These are phyloP conservation scores for Drepana falcataria DNA, from an alignment of 2,888 invertebrate genomes.

Conservation along the genomic window DNA sequence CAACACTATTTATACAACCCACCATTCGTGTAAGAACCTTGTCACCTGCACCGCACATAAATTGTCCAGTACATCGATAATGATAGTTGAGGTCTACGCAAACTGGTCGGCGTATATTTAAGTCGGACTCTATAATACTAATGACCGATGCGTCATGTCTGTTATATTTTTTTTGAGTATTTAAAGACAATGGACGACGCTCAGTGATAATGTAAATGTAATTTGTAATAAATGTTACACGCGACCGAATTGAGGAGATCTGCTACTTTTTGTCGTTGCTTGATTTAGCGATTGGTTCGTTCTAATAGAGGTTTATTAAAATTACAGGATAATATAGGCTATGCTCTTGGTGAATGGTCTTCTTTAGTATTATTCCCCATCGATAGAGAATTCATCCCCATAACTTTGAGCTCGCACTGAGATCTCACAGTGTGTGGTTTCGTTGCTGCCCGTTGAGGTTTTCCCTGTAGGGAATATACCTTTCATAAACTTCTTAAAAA, in stretches of 20 bases:
- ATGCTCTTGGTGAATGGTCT: no score
- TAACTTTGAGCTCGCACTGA: no score
- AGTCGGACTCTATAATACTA: conserved; percentile 29
- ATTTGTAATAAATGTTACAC: background rate
- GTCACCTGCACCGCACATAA: conserved; percentile 39
- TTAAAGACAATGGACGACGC: conserved; percentile 42
- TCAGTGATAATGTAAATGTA: conserved; percentile 4
- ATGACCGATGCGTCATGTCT: conserved; percentile 56
- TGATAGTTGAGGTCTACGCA: conserved; percentile 18
- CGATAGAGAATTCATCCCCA: no score
- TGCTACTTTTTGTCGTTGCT: background rate
- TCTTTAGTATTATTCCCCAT: no score
- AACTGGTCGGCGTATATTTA: conserved; percentile 30
- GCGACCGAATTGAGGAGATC: background rate
- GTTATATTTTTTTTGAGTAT: conserved; percentile 40
- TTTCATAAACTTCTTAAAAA: no score
- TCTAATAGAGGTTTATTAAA: no score
- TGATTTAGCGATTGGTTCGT: no score
- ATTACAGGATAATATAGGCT: no score
- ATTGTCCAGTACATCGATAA: conserved; percentile 16
- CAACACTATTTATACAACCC: conserved; percentile 61
- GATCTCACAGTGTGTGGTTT: no score
- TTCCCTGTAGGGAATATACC: no score
- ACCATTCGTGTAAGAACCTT: conserved; percentile 37
- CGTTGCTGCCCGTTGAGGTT: no score